Base-by-base conservation (phyloP, 2,797 vertebrate species). In the Fistularia tabacaria region DNA sequence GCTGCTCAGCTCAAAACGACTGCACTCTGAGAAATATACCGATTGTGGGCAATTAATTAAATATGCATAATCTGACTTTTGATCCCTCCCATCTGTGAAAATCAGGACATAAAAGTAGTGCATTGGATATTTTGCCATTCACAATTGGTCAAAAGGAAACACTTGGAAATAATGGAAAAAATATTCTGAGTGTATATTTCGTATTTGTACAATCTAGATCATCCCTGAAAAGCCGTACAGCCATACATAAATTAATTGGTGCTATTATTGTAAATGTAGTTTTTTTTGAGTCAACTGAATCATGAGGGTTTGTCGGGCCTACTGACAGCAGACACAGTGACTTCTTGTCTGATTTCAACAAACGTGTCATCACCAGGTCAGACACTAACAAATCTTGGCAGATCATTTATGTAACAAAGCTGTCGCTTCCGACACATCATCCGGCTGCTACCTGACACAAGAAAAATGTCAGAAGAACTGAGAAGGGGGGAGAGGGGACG, bases 391-490 rank as follows among this genome's bases (percentile, higher is more conserved):
- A 87, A 82, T 80, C 76, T 79, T 69, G 73, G 85, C 80, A 82
- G 43, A 76, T 81, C 71, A 74, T 84, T 81, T 86, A 85, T 72
- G 74, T 80, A 83, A 84, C 71, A 66, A 66, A 73, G 61, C 71
- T 64, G 66, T 64, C 62, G 60, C 66, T 66, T 59, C 69, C 56
- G 69, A 68, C 71, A 52, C 74, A 70, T 74, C 75, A 73, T 54
- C 66, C 53, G 51, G 69, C 51, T 47, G 53, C 73, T 79, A 81
- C 75, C 87, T 85, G 79, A 74, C 79, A 77, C 64, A 58, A 75
- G 69, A 72, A 73, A 82, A 76, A 86, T 85, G 79, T 80, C 79
- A 76, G 77, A 80, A 82, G 77, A 87, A 85, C 73, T 65, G 40
- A 54, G 69, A 66, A 62, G 42, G 55, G 46, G 13, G 37, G 45